These are phyloP conservation scores for Staurois parvus DNA, from an alignment of 2,797 vertebrate species.

Conservation along the genomic window DNA sequence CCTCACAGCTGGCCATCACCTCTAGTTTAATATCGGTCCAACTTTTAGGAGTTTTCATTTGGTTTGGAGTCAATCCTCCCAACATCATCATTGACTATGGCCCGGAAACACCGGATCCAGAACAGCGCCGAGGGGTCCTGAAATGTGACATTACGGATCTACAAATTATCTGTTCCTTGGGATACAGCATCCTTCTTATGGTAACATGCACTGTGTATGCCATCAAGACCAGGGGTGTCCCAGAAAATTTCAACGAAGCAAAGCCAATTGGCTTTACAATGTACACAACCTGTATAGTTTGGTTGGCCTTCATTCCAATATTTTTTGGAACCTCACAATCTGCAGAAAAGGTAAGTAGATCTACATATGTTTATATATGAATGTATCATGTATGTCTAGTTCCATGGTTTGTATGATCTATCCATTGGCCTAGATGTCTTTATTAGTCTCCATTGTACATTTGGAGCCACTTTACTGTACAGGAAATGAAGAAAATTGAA, in stretches of 20 bases:
- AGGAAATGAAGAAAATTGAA: too few relatives aligned
- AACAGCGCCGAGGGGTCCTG: slow-evolving; percentile 90
- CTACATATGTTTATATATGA: neutral
- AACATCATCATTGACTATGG: slow-evolving; percentile 97
- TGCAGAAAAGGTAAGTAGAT: slow-evolving; percentile 93
- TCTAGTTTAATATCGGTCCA: slow-evolving; percentile 95
- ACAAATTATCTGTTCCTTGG: slow-evolving; percentile 97
- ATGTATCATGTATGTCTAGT: neutral
- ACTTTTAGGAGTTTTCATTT: slow-evolving; percentile 94
- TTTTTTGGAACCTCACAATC: slow-evolving; percentile 99
- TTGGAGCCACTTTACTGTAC: too few relatives aligned
- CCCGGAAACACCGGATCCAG: slow-evolving; percentile 92
- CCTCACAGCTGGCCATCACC: slow-evolving; percentile 95
- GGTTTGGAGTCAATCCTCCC: slow-evolving; percentile 96
- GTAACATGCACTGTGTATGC: slow-evolving; percentile 99
- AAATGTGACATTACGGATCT: slow-evolving; percentile 99
- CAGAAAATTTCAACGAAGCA: slow-evolving; percentile 99
- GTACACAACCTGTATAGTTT: slow-evolving; percentile 99
- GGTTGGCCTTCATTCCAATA: slow-evolving; percentile 99
- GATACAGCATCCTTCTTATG: slow-evolving; percentile 98
- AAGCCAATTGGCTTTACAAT: slow-evolving; percentile 99
- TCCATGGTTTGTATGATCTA: neutral
- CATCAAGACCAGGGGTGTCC: slow-evolving; percentile 98
- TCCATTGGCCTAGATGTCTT: neutral
- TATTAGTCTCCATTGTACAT: too few relatives aligned